These are phyloP conservation scores for Saguinus imperator DNA, from an alignment of 2,113 vertebrate species.

Conservation along the genomic window DNA sequence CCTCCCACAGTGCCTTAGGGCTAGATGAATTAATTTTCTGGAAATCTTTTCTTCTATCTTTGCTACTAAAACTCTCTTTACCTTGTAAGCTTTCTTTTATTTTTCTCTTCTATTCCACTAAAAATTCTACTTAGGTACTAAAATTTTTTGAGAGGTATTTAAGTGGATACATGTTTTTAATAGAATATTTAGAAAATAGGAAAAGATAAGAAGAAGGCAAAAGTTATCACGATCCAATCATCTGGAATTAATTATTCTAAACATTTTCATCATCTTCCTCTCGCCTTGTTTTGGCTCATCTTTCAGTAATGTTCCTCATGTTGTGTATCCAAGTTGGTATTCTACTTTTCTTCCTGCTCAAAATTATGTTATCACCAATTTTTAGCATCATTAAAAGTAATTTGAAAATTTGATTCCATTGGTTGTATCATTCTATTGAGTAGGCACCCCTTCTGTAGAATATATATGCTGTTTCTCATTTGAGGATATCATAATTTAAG, in stretches of 20 bases:
- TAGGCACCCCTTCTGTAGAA: background rate
- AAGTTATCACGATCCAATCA: background rate
- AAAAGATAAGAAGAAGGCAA: background rate
- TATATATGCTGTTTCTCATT: background rate
- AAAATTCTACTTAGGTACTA: background rate
- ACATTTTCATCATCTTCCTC: background rate
- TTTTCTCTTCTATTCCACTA: background rate
- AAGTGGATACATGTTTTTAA: background rate
- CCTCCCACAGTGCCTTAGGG: background rate
- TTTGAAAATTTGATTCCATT: background rate
- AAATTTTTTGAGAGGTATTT: background rate
- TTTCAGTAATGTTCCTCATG: background rate
- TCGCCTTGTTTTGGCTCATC: background rate
- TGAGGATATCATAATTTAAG: background rate
- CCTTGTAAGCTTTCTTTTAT: background rate
- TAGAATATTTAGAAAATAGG: background rate
- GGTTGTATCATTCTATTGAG: background rate
- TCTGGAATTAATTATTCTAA: background rate
- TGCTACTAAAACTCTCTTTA: background rate
- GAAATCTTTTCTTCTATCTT: background rate
- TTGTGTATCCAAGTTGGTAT: background rate
- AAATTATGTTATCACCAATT: background rate
- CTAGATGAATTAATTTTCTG: background rate
- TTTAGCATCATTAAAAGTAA: background rate
- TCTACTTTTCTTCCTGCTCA: background rate